These are phyloP conservation scores for Micoletzkya japonica DNA, from an alignment of 2,888 invertebrate species.

Conservation along the genomic window DNA sequence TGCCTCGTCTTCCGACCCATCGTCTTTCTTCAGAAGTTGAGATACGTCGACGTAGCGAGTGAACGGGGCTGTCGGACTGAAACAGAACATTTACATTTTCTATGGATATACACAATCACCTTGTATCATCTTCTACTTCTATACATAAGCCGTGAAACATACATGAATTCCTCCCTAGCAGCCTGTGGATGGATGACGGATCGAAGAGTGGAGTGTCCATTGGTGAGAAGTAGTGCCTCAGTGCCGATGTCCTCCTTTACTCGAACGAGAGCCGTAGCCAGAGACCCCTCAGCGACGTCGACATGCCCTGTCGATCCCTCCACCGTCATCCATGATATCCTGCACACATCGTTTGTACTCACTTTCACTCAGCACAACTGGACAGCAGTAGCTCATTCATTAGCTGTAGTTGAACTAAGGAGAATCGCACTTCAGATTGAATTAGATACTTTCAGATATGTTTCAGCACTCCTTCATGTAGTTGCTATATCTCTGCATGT, in stretches of 20 bases:
- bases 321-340: conserved; percentile 6
- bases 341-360: too few species aligned
- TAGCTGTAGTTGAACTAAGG: too few species aligned
- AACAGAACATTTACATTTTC: neutral
- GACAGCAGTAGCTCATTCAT: too few species aligned
- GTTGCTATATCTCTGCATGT: too few species aligned
- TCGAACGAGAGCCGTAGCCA: conserved; percentile 1
- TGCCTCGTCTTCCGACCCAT: neutral
- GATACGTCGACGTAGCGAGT: conserved; percentile 11
- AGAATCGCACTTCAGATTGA: too few species aligned
- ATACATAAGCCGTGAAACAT: neutral
- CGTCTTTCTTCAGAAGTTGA: neutral
- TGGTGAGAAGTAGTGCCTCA: conserved; percentile 19
- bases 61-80: conserved; percentile 16
- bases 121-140: neutral
- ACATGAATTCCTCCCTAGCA: conserved; percentile 23
- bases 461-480: too few species aligned
- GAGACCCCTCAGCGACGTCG: conserved; percentile 1
- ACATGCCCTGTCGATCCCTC: neutral
- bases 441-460: too few species aligned
- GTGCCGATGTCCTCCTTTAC: conserved; percentile 9
- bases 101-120: neutral
- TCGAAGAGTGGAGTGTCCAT: conserved; percentile 16
- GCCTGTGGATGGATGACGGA: conserved; percentile 23
- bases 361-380: too few species aligned